Percentiles rank a stretch among this genome's conserved stretches.
These are phyloP conservation scores for Anoura caudifer DNA, from an alignment of 2,113 vertebrate genomes.

Conservation along the genomic window DNA sequence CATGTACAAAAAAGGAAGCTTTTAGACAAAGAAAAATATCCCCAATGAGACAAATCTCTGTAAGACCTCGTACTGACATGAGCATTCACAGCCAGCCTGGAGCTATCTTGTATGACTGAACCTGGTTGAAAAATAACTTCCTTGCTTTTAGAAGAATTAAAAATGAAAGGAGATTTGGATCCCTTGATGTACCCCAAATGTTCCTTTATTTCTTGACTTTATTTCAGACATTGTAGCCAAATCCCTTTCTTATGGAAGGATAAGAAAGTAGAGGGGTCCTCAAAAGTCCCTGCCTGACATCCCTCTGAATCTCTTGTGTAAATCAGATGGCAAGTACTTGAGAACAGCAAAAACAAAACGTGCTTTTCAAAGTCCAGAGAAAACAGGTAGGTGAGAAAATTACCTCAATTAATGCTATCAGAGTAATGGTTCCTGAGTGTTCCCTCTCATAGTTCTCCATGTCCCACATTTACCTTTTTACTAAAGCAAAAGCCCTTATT, in stretches of 20 bases:
- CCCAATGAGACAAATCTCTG: not conserved
- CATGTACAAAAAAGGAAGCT: slow-evolving; percentile 20
- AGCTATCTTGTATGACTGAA: not conserved
- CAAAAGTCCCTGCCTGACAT: not conserved
- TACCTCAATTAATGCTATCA: no score
- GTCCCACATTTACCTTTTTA: not conserved
- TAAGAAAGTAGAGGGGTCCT: not conserved
- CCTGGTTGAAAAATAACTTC: not conserved
- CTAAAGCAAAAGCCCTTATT: not conserved
- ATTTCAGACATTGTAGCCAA: not conserved
- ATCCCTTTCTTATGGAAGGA: not conserved
- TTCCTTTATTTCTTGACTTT: not conserved
- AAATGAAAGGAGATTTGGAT: not conserved
- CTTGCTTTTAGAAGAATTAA: slow-evolving; percentile 30
- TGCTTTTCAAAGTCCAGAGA: no score
- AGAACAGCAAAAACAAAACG: not conserved
- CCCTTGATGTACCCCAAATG: not conserved
- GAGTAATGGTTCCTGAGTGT: no score
- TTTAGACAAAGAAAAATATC: not conserved
- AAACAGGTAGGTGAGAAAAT: no score
- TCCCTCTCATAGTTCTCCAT: no score
- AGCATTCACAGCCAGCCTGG: not conserved
- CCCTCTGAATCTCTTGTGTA: not conserved
- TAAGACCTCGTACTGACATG: not conserved
- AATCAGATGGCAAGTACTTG: not conserved